phyloP scores from a whole-genome alignment of 2,888 invertebrate genomes.

The Glyphotaelius pellucidus region DNA sequence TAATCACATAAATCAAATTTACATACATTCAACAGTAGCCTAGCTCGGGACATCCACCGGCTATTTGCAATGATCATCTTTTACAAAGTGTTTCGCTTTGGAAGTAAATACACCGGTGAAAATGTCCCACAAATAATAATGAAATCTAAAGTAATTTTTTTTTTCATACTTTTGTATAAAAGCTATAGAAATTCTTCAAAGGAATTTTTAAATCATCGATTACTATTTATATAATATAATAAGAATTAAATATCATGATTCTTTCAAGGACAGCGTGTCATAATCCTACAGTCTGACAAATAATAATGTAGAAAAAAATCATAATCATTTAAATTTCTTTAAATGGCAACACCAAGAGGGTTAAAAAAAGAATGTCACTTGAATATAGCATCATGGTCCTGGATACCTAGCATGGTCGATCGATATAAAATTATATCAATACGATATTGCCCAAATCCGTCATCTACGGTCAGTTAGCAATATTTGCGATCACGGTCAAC shows the following conservation, averaged over 20 bases:
- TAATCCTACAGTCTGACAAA: background rate
- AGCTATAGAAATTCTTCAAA: background rate
- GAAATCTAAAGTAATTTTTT: background rate
- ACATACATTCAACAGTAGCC: background rate
- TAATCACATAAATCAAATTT: slow-evolving; percentile 14
- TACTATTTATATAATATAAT: background rate
- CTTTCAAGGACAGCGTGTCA: background rate
- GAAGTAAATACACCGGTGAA: background rate
- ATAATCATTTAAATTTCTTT: no score
- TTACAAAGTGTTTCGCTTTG: slow-evolving; percentile 13
- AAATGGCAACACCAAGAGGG: no score
- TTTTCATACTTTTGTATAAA: slow-evolving; percentile 14
- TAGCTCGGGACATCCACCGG: background rate
- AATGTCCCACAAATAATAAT: background rate
- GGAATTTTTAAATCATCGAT: background rate
- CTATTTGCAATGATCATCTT: background rate
- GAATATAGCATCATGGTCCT: no score
- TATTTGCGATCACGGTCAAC: no score
- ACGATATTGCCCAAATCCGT: no score
- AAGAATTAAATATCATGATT: background rate
- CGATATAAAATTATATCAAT: no score
- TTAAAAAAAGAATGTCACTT: no score
- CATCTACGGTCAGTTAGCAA: no score
- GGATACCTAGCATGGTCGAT: no score
- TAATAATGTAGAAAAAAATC: no score